Evolutionary conservation across 1,140 invertebrate species (phyloP).

Genomic region (Trinorchestia longiramus): DNA sequence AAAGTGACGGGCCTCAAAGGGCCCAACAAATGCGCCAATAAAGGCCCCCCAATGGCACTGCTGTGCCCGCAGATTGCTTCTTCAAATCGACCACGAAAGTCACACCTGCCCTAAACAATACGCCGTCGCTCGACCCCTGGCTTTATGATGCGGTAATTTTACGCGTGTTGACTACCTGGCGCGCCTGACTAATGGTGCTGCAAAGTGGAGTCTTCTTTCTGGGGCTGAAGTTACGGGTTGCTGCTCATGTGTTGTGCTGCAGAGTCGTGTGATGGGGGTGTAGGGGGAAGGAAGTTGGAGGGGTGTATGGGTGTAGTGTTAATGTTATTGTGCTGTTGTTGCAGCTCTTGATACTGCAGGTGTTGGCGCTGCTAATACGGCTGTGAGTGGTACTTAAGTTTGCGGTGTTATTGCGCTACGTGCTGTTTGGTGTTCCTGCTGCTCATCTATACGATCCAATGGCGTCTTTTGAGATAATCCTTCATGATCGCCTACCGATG

Average conservation of each 20-base stretch:
- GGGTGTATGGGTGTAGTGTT: too few species aligned
- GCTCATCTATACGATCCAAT: too few species aligned
- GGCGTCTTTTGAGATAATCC: too few species aligned
- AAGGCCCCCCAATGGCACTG: slow-evolving; percentile 45
- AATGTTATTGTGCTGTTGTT: too few species aligned
- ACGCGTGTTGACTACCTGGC: neutral
- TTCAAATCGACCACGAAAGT: slow-evolving; percentile 30
- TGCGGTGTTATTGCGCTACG: too few species aligned
- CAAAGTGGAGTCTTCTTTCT: neutral
- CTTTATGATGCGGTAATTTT: neutral
- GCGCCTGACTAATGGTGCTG: neutral
- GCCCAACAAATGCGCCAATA: slow-evolving; percentile 47
- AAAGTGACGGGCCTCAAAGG: neutral
- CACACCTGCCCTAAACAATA: slow-evolving; percentile 31
- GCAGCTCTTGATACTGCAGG: too few species aligned
- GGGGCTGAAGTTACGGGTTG: neutral
- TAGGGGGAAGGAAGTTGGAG: too few species aligned
- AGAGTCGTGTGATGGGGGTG: neutral
- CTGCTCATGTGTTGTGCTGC: neutral
- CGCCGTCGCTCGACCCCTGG: neutral
- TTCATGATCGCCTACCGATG: too few species aligned
- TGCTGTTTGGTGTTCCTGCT: too few species aligned
- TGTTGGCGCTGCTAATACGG: neutral
- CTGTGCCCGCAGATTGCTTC: slow-evolving; percentile 33
- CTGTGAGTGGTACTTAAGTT: neutral